Base-by-base conservation (phyloP, 2,888 invertebrate genomes). In the Callyntrura guangdongensis region DNA sequence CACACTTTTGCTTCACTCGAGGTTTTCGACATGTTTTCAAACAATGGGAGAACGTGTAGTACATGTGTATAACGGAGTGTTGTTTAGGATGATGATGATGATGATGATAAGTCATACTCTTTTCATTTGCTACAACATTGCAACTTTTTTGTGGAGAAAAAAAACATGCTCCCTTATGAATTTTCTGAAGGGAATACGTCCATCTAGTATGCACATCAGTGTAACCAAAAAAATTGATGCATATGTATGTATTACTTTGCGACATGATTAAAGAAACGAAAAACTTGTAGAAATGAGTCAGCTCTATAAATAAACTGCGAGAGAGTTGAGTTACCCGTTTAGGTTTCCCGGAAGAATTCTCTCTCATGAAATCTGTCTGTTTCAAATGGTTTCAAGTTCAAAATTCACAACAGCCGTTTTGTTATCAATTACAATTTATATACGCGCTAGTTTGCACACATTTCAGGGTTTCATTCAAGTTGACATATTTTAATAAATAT, bases 401-500 rank as follows among this genome's bases (percentile, higher is more conserved):
- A 22, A 20, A 22, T 61, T 61, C 22, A 53, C 2, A 36, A 36
- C 36, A 36, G 36, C 6, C 36, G 36, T 36, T 36, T 53, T 53
- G 53, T 53, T 53, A n/a, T 53, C n/a, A 53, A 11, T 11, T 53
- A 14, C n/a, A 2, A 9, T 53, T 53, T 11, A 11, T 53, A 53
- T 11, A 9, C 53, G 11, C 3, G 53, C 53, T 22, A 61, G 22
- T 61, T 20, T 20, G 22, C 22, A 61, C 17, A n/a, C n/a, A n/a
- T 61, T 67, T 64, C 3, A 8, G 11, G 22, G 6, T 12, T 67
- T 36, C 14, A 67, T 27, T 67, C 25, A 25, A 14, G 67, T 67
- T 67, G 67, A 67, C 67, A 67, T 67, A 67, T 67, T 67, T 67
- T 67, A 27, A 67, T 61, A n/a, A n/a, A 61, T n/a, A 6, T 20